phyloP scores from a whole-genome alignment of 2,888 invertebrate genomes.

The Scaptomyza flava region DNA sequence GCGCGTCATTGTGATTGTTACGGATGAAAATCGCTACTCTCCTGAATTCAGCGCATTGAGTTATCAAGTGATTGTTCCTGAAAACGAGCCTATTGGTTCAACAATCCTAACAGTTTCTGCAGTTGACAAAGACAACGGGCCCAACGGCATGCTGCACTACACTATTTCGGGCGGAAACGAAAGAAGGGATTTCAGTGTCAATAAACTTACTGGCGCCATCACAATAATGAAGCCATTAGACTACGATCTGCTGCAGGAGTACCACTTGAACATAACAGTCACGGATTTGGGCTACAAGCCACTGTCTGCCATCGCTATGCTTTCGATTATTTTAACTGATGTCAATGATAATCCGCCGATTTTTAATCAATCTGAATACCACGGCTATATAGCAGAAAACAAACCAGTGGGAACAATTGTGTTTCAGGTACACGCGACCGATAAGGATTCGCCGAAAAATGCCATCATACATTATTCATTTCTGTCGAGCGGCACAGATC shows the following conservation, averaged over 20 bases:
- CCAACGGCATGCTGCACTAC: constrained; percentile 95
- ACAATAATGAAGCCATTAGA: constrained; percentile 92
- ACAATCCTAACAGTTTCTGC: constrained; percentile 94
- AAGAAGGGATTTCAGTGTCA: constrained; percentile 91
- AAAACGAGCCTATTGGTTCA: constrained; percentile 94
- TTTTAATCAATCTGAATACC: constrained; percentile 91
- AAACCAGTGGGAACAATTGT: constrained; percentile 90
- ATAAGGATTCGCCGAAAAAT: constrained; percentile 95
- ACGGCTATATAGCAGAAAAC: constrained; percentile 93
- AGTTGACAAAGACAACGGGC: constrained; percentile 93
- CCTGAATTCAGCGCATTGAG: constrained; percentile 93
- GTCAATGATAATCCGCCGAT: constrained; percentile 96
- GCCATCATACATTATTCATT: constrained; percentile 92
- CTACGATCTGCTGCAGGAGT: constrained; percentile 93
- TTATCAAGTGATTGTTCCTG: constrained; percentile 95
- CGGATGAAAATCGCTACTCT: constrained; percentile 92
- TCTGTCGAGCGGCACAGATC: constrained; percentile 90
- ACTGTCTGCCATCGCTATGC: constrained; percentile 90
- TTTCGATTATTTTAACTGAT: constrained; percentile 94
- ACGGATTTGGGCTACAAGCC: constrained; percentile 93
- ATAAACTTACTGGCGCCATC: constrained; percentile 91
- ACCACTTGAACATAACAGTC: constrained; percentile 94
- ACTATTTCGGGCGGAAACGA: constrained; percentile 93
- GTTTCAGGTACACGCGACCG: constrained; percentile 90
- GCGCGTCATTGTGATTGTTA: constrained; percentile 90